Evolutionary conservation across 2,888 invertebrate genomes (phyloP).

Genomic region (Blomia tropicalis): DNA sequence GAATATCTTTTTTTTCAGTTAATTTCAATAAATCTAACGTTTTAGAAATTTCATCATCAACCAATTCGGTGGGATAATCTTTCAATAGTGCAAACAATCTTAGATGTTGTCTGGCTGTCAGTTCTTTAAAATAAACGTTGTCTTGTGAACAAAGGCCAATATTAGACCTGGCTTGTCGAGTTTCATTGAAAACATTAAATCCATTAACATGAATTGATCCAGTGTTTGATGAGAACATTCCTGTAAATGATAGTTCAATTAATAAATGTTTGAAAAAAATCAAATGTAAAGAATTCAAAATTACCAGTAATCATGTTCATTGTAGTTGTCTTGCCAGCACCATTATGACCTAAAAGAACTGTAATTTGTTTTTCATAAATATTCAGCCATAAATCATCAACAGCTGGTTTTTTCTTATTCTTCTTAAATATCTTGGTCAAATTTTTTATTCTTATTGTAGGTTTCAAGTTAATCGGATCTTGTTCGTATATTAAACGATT

Average conservation of each 20-base stretch:
- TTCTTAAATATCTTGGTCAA: not conserved
- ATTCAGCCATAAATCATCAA: conserved; percentile 52
- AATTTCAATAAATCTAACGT: not conserved
- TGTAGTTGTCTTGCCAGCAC: conserved; percentile 67
- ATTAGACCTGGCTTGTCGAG: conserved; percentile 49
- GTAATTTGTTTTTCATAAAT: conserved; percentile 70
- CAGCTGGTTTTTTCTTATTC: conserved; percentile 41
- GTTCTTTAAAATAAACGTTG: conserved; percentile 61
- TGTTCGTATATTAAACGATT: not conserved
- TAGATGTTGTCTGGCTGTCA: conserved; percentile 66
- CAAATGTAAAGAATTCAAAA: conserved; percentile 35
- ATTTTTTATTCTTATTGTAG: conserved; percentile 10
- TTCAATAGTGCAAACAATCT: conserved; percentile 60
- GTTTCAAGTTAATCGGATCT: not conserved
- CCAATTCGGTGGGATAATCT: not conserved
- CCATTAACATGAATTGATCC: conserved; percentile 57
- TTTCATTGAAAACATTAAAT: conserved; percentile 50
- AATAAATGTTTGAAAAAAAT: conserved; percentile 30
- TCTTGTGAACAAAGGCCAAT: conserved; percentile 52
- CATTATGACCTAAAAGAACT: conserved; percentile 69
- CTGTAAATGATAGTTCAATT: not conserved
- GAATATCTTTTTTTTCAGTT: conserved; percentile 15
- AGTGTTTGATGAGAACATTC: conserved; percentile 44
- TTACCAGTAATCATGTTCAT: conserved; percentile 50
- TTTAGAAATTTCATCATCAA: not conserved